phyloP scores from a whole-genome alignment of 2,888 invertebrate genomes.

The Mongoloraphidia duomilia region DNA sequence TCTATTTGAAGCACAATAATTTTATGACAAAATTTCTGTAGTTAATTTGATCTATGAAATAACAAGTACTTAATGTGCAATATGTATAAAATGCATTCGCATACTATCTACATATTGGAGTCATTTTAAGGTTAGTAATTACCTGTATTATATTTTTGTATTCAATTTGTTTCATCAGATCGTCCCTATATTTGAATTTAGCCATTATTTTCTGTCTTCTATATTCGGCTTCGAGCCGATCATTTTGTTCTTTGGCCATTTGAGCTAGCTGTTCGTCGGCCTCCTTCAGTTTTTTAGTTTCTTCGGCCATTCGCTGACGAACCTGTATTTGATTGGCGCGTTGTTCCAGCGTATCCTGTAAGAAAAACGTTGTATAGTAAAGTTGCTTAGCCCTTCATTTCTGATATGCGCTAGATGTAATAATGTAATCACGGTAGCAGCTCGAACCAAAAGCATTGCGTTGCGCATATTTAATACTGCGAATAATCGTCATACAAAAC shows the following conservation, averaged over 20 bases:
- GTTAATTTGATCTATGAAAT: no score
- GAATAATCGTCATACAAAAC: no score
- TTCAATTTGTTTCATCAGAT: constrained; percentile 27
- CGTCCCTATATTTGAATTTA: constrained; percentile 23
- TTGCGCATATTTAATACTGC: no score
- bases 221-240: constrained; percentile 23
- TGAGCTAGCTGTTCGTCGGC: constrained; percentile 25
- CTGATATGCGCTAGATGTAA: no score
- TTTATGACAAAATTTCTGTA: no score
- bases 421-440: no score
- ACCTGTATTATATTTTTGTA: constrained; percentile 25
- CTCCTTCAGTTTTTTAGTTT: constrained; percentile 20
- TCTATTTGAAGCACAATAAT: no score
- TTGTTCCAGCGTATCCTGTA: constrained; percentile 23
- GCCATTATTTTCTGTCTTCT: constrained; percentile 20
- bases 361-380: not conserved
- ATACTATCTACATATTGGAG: no score
- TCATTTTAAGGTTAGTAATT: constrained; percentile 9
- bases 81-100: no score
- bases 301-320: constrained; percentile 22
- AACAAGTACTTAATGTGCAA: no score
- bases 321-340: constrained; percentile 24
- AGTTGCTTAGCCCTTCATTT: no score
- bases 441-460: no score
- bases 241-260: constrained; percentile 23